Percentiles rank a stretch among this genome's conserved stretches.
These are phyloP conservation scores for Phoeniculus purpureus DNA, from an alignment of 2,797 vertebrate genomes.

Conservation along the genomic window DNA sequence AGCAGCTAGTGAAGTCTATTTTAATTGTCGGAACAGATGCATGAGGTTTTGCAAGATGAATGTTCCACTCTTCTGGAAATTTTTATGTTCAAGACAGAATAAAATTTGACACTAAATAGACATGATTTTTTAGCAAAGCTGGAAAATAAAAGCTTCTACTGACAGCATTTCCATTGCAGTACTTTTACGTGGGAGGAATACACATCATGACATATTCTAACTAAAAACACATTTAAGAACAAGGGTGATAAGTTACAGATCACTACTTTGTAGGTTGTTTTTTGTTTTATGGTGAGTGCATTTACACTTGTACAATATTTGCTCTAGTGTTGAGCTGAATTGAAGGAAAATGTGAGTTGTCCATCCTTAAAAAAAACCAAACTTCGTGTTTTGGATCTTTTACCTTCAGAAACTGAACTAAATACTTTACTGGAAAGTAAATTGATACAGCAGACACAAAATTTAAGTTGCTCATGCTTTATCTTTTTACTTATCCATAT, in stretches of 20 bases:
- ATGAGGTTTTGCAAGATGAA: constrained; percentile 7
- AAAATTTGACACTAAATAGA: constrained; percentile 41
- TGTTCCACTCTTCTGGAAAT: constrained; percentile 11
- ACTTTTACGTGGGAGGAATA: constrained; percentile 46
- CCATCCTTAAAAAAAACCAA: background rate
- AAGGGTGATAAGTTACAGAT: background rate
- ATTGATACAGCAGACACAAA: background rate
- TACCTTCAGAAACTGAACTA: background rate
- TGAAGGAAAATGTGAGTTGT: background rate
- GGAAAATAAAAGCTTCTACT: constrained; percentile 47
- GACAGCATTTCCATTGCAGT: constrained; percentile 51
- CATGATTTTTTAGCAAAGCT: constrained; percentile 11
- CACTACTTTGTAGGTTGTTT: background rate
- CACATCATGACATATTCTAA: constrained; percentile 15
- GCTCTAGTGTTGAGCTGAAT: background rate
- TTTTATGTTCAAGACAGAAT: constrained; percentile 37
- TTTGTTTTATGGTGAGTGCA: background rate
- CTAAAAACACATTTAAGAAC: background rate
- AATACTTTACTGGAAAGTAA: background rate
- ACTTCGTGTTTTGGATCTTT: background rate
- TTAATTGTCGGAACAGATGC: constrained; percentile 45
- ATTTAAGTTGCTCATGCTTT: background rate
- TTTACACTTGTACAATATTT: background rate
- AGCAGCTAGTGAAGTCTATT: constrained; percentile 30
- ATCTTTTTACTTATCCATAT: background rate